Evolutionary conservation across 2,888 invertebrate species (phyloP).

Genomic region (Ceratothoa steindachneri): DNA sequence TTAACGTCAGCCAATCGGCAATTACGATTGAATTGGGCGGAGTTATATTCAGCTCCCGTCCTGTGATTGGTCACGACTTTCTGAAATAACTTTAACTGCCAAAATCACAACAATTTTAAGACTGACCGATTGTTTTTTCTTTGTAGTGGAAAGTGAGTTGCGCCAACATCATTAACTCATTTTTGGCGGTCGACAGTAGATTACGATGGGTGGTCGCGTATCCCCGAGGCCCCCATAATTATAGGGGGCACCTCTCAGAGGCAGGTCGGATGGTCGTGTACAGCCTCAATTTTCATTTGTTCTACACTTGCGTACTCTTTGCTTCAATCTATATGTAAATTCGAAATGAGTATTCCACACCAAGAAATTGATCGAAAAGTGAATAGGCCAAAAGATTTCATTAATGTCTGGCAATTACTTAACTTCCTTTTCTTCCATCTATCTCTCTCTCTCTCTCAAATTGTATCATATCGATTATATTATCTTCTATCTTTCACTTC

Average conservation of each 20-base stretch:
- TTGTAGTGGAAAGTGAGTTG: constrained; percentile 4
- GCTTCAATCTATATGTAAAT: constrained; percentile 6
- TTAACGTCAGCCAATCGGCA: not conserved
- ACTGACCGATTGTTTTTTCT: constrained; percentile 4
- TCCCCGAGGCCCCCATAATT: not conserved
- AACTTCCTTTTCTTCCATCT: not conserved
- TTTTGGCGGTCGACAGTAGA: constrained; percentile 7
- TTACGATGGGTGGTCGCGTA: constrained; percentile 1
- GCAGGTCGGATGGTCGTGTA: not conserved
- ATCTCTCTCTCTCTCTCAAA: not conserved
- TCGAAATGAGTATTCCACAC: not conserved
- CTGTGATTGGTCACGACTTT: not conserved
- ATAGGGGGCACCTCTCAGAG: not conserved
- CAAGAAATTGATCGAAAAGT: not conserved
- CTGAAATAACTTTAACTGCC: not conserved
- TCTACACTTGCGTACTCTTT: not conserved
- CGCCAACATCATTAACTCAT: constrained; percentile 13
- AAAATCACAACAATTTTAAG: not conserved
- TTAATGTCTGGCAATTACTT: not conserved
- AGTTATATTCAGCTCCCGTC: not conserved
- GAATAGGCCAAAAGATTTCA: not conserved
- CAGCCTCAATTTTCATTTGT: not conserved
- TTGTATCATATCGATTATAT: not conserved
- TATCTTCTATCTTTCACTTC: not conserved
- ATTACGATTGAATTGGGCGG: not conserved